Base-by-base conservation (phyloP, 2,888 invertebrate genomes). In the Trichogramma evanescens region DNA sequence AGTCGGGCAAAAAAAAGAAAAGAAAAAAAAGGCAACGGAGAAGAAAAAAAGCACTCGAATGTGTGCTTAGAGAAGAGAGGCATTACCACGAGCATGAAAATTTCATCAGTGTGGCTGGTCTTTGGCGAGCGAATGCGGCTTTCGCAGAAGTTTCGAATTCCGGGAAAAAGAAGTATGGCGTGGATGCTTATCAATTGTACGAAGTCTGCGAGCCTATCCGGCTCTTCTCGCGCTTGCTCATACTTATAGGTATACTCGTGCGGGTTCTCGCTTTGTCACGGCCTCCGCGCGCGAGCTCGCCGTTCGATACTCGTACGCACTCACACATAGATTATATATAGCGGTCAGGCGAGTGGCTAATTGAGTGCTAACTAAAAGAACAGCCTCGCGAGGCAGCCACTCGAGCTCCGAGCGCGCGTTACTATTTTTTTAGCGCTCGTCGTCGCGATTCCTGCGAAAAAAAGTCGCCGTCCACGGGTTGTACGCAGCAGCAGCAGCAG, bases 301-400 rank as follows among this genome's bases (percentile, higher is more conserved):
- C 26, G 26, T 26, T 26, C 26, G 26, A 26, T 26, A 26, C 26
- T 26, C 26, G 26, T 26, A 26, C 26, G 26, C 26, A 26, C 26
- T 26, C 26, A 26, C 26, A 26, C 26, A 26, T 26, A 26, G 26
- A 26, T 26, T 26, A 26, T 26, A 26, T 26, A 26, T 26, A 66
- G 58, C 59, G 64, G 64, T 64, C 63, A 61, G 58, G 50, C 58
- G 60, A 64, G 59, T 53, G 59, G 65, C 66, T 67, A 67, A 69
- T 69, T 67, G 65, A 67, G 68, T 67, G 69, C 68, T 69, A 69
- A 69, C 69, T 66, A 69, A 67, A 44, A 63, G 66, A 67, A 64
- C 62, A 61, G 60, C 26, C 26, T 26, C 58, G 42, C 53, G 26
- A 7, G 45, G 46, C n/a, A 26, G 26, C 26, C 26, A 26, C 26